Base-by-base conservation (phyloP, 2,113 vertebrate genomes). In the Cephalopterus ornatus region DNA sequence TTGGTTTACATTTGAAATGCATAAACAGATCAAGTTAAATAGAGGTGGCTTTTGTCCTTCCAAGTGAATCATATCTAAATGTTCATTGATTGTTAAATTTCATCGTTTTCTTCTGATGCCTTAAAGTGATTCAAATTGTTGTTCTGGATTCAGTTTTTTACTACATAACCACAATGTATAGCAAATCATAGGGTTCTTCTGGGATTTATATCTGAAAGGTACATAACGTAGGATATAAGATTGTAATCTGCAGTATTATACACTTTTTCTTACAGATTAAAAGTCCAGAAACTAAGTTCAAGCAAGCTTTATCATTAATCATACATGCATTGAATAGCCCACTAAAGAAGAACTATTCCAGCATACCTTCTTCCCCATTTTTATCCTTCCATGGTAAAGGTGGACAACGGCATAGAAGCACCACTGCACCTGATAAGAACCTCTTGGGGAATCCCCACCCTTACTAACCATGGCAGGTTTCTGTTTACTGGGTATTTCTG, bases 391-490 rank as follows among this genome's bases (percentile, higher is more conserved):
- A 3, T 10, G 6, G 3, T 72, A 24, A 58, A 59, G 5, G 16
- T 39, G 15, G 35, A 39, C 24, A 6, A 52, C 19, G 26, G 23
- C 12, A 78, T 30, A 44, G 32, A 59, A 91, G 19, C 12, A 71
- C 19, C 22, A 10, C 12, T 35, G 4, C 15, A 35, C 12, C 10
- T 5, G 1, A 11, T 0, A 55, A 16, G 4, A 62, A 52, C 6
- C 1, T 3, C 13, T 1, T 50, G 41, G 15, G 23, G 15, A 88
- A 61, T 7, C 4, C 20, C 8, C 15, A 27, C 1, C 17, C 6
- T 6, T 30, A 12, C 37, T n/a, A 49, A 42, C 9, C 4, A 32
- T 1, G 0, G 5, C 7, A 59, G 2, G 14, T 49, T 86, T 77
- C 32, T 80, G 8, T 15, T 37, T 46, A 22, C 35, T n/a, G 7